Conservation (phyloP, 2,797 vertebrate genomes). For the Coluber constrictor region DNA sequence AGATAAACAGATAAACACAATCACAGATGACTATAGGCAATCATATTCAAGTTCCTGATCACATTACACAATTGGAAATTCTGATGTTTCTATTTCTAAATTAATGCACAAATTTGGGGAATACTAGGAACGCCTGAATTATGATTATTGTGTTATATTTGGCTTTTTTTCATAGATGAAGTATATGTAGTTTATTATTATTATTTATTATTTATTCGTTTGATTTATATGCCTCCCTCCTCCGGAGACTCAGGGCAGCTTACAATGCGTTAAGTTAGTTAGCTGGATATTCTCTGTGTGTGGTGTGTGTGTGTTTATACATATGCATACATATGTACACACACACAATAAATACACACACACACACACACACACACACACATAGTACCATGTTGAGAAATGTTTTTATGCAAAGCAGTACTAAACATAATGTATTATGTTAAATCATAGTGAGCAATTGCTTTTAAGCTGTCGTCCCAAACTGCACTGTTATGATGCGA, state of each 20-base stretch:
- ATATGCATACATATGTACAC: neutral
- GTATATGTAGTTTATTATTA: neutral
- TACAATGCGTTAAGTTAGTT: too few species aligned
- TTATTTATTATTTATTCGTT: too few species aligned
- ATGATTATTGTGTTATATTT: neutral
- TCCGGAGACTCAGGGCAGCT: too few species aligned
- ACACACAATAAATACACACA: neutral
- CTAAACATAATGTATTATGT: neutral
- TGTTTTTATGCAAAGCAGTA: neutral
- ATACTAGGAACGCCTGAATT: neutral
- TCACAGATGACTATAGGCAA: neutral
- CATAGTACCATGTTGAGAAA: neutral
- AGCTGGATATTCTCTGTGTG: neutral
- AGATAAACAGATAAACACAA: neutral
- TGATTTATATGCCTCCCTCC: too few species aligned
- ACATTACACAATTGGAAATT: neutral
- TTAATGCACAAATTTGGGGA: neutral
- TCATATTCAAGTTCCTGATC: neutral
- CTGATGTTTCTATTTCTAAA: neutral
- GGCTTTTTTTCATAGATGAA: neutral
- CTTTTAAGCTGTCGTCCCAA: neutral
- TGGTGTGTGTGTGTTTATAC: neutral
- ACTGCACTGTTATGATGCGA: neutral
- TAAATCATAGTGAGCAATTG: neutral
- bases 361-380: neutral